Base-by-base conservation (phyloP, 2,888 invertebrate genomes). In the Idaea dimidiata region DNA sequence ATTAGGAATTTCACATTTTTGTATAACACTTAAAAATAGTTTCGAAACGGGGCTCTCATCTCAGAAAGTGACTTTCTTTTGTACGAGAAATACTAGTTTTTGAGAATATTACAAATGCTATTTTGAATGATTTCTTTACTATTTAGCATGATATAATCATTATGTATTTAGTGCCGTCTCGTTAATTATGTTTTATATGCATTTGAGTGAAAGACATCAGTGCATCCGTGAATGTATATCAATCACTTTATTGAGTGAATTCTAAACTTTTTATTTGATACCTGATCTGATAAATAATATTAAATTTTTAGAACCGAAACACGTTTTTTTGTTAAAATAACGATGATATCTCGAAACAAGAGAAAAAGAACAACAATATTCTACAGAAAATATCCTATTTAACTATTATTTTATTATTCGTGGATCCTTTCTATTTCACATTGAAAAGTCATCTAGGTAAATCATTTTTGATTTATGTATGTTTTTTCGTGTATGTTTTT, bases 71-170 rank as follows among this genome's bases (percentile, higher is more conserved):
- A 43, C 17, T 58, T 33, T 58, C 17, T 58, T 58, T 58, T 33
- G 17, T 58, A 57, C 16, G 6, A 57, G 32, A 17, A 5, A 55
- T 24, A 32, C 24, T 16, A 6, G 32, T 58, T 31, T 58, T 31
- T 5, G 32, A 17, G 32, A 17, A 58, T 7, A 58, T 43, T 8
- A 16, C n/a, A 8, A 58, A 58, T n/a, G 5, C 32, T 10, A 17
- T 16, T 17, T 43, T 17, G 58, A 17, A 14, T 16, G 8, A 7
- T 5, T 58, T 33, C 43, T 43, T 43, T 43, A 43, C 43, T 43
- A 43, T 43, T 43, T 43, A 43, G 43, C 43, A 43, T 43, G 56
- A 33, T 60, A 60, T 17, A 55, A 33, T 32, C 16, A 32, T 60
- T 31, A 10, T 17, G 14, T 43, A 43, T 5, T 10, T 14, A 32